Evolutionary conservation across 92 coral and sea anemone genomes (phyloP).

Genomic region (Heteractis magnifica): DNA sequence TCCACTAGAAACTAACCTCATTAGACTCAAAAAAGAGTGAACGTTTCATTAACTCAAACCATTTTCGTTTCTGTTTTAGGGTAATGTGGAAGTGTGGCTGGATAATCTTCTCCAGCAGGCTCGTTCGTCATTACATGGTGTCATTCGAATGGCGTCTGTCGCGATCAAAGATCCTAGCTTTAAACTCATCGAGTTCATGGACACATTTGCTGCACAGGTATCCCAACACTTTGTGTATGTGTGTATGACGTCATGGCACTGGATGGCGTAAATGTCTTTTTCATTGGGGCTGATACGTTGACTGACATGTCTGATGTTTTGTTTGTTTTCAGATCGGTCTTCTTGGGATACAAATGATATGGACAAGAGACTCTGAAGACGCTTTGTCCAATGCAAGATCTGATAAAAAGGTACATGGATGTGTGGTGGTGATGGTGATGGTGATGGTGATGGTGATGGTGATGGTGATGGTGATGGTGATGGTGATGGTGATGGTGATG

Average conservation of each 20-base stretch:
- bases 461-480: background rate
- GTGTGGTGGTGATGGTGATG: background rate
- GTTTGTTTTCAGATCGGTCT: constrained; percentile 77
- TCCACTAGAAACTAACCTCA: too few species aligned
- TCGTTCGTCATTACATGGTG: constrained; percentile 72
- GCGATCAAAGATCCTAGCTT: constrained; percentile 90
- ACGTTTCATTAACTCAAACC: background rate
- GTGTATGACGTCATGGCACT: background rate
- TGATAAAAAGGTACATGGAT: constrained; percentile 79
- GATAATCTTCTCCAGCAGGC: constrained; percentile 72
- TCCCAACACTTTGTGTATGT: background rate
- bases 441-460: background rate
- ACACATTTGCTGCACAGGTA: constrained; percentile 94
- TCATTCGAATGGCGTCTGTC: constrained; percentile 92
- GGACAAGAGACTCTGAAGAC: constrained; percentile 98
- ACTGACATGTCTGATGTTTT: background rate
- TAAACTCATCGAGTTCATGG: constrained; percentile 90
- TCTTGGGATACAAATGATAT: constrained; percentile 96
- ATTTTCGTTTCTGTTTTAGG: constrained; percentile 42
- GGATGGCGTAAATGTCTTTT: background rate
- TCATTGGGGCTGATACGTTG: background rate
- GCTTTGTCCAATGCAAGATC: constrained; percentile 87
- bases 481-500: background rate
- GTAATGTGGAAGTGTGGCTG: constrained; percentile 97
- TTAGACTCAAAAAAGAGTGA: too few species aligned